Conservation (phyloP, 2,113 vertebrate genomes). For the Coturnix japonica region DNA sequence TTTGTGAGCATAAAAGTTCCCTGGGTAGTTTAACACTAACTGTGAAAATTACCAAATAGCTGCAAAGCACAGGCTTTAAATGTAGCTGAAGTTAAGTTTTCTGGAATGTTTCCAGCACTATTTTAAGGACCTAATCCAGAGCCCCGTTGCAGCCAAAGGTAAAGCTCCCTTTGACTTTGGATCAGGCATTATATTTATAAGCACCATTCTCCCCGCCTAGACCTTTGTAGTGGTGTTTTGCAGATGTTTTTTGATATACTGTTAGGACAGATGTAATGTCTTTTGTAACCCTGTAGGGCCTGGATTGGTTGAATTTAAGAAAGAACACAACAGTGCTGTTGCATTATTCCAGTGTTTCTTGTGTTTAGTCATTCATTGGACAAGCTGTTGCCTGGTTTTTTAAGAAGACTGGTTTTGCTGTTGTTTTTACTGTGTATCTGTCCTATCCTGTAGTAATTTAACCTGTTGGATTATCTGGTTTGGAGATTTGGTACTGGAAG, state of each 20-base stretch:
- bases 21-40: slow-evolving; percentile 45
- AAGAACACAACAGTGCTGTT: not conserved
- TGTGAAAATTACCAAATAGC: slow-evolving; percentile 50
- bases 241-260: not conserved
- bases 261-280: not conserved
- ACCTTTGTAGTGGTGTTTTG: not conserved
- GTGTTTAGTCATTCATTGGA: not conserved
- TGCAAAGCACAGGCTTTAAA: slow-evolving; percentile 29
- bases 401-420: not conserved
- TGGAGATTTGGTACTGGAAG: not conserved
- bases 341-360: not conserved
- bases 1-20: slow-evolving; percentile 38
- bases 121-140: slow-evolving; percentile 38
- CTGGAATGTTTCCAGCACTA: slow-evolving; percentile 36
- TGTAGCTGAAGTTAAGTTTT: slow-evolving; percentile 53
- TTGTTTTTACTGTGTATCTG: not conserved
- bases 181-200: not conserved
- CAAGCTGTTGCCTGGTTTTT: not conserved
- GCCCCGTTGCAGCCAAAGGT: not conserved
- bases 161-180: not conserved
- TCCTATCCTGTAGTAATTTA: not conserved
- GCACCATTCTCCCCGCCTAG: not conserved
- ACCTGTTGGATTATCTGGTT: not conserved
- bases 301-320: not conserved
- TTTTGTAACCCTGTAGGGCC: not conserved